These are phyloP conservation scores for Hylia prasina DNA, from an alignment of 2,113 vertebrate species.

Conservation along the genomic window DNA sequence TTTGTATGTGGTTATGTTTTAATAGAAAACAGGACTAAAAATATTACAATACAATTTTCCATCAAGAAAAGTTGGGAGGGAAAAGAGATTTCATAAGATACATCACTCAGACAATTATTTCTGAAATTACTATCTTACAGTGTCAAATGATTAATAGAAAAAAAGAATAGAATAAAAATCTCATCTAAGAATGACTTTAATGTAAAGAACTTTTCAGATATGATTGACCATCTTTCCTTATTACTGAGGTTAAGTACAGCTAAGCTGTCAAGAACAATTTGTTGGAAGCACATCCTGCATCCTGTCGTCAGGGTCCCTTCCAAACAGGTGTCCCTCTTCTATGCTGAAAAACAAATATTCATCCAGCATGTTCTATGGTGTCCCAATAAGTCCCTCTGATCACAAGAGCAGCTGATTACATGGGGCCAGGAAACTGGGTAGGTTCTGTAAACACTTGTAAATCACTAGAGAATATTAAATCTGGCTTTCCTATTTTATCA, in stretches of 20 bases:
- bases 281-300: not conserved
- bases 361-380: not conserved
- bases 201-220: not conserved
- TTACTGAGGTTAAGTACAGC: not conserved
- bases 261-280: not conserved
- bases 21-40: not conserved
- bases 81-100: not conserved
- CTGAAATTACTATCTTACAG: not conserved
- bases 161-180: not conserved
- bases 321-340: constrained; percentile 1
- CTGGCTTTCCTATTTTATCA: not conserved
- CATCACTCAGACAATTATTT: not conserved
- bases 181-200: not conserved
- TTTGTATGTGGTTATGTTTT: not conserved
- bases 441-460: constrained; percentile 8
- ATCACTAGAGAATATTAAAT: not conserved
- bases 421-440: not conserved
- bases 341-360: not conserved
- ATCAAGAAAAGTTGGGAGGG: fast-evolving
- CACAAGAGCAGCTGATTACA: not conserved
- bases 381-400: not conserved
- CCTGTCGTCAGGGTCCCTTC: not conserved
- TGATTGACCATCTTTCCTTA: not conserved
- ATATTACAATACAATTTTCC: not conserved
- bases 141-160: not conserved